These are phyloP conservation scores for Hydrotaea cyrtoneurina DNA, from an alignment of 2,888 invertebrate genomes.

Conservation along the genomic window DNA sequence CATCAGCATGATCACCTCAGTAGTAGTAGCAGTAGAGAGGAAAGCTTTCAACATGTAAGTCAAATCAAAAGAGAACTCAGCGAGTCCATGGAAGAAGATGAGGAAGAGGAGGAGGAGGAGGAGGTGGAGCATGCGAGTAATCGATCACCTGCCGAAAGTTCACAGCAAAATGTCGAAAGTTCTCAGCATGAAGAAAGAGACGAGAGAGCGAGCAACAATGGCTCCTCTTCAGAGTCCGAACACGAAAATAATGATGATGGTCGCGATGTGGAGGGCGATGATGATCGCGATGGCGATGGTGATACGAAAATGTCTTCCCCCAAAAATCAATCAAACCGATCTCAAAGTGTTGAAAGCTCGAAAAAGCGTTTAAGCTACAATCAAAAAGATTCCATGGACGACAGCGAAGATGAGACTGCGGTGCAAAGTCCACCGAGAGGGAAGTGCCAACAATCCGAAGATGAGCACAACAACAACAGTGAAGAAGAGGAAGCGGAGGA, in stretches of 20 bases:
- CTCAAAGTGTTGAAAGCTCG: constrained; percentile 45
- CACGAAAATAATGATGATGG: constrained; percentile 33
- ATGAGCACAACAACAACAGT: neutral
- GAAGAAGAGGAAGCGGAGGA: constrained; percentile 64
- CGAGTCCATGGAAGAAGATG: constrained; percentile 68
- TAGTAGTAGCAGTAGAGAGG: constrained; percentile 44
- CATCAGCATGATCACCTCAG: constrained; percentile 6
- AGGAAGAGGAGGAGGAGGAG: constrained; percentile 59
- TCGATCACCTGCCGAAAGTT: constrained; percentile 38
- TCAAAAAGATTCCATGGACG: constrained; percentile 43
- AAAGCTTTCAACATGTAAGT: constrained; percentile 55
- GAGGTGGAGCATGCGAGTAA: constrained; percentile 54
- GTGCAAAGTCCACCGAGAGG: constrained; percentile 36
- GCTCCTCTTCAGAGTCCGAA: constrained; percentile 46
- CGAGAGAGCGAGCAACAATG: neutral
- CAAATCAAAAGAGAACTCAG: constrained; percentile 58
- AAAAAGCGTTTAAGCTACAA: constrained; percentile 27
- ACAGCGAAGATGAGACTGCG: constrained; percentile 8
- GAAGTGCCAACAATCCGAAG: neutral
- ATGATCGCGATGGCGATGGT: constrained; percentile 8
- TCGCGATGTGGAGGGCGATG: constrained; percentile 3
- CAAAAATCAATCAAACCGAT: constrained; percentile 44
- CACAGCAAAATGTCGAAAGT: constrained; percentile 55
- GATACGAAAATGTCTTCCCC: constrained; percentile 22
- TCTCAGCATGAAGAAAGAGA: constrained; percentile 44